Percentiles rank a stretch among this genome's conserved stretches.
These are phyloP conservation scores for Thomomys bottae DNA, from an alignment of 2,113 vertebrate species.

Conservation along the genomic window DNA sequence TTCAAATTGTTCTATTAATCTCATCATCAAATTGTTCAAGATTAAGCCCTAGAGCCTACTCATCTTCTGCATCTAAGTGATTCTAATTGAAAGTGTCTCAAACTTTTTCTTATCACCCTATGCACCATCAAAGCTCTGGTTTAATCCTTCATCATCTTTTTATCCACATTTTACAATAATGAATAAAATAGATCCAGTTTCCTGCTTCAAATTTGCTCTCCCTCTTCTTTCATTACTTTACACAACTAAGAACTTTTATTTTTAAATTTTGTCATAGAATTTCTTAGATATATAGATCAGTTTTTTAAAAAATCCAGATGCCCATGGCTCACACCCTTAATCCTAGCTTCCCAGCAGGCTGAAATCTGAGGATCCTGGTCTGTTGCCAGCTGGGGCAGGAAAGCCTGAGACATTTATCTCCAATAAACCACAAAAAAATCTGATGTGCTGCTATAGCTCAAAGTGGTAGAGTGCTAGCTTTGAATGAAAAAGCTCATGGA, in stretches of 20 bases:
- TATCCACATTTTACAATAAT: neutral
- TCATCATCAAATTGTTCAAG: neutral
- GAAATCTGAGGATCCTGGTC: no score
- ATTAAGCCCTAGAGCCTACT: neutral
- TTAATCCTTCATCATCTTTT: neutral
- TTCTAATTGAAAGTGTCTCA: neutral
- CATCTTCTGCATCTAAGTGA: neutral
- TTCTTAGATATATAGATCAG: neutral
- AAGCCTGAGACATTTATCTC: no score
- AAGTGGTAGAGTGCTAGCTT: no score
- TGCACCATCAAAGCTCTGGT: neutral
- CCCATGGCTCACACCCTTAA: no score
- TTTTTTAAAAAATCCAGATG: no score
- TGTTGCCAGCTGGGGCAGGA: no score
- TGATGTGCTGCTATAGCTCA: no score
- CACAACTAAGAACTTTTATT: neutral
- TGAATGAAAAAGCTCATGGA: no score
- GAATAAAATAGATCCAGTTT: conserved; percentile 1
- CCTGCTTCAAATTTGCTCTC: neutral
- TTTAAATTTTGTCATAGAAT: conserved; percentile 13
- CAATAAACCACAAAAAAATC: no score
- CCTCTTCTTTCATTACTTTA: neutral
- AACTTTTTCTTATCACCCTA: neutral
- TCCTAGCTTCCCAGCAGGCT: no score
- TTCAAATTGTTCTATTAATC: neutral